Percentiles rank a stretch among this genome's conserved stretches.
phyloP scores from a whole-genome alignment of 2,113 vertebrate species.

The Lepisosteus osseus region DNA sequence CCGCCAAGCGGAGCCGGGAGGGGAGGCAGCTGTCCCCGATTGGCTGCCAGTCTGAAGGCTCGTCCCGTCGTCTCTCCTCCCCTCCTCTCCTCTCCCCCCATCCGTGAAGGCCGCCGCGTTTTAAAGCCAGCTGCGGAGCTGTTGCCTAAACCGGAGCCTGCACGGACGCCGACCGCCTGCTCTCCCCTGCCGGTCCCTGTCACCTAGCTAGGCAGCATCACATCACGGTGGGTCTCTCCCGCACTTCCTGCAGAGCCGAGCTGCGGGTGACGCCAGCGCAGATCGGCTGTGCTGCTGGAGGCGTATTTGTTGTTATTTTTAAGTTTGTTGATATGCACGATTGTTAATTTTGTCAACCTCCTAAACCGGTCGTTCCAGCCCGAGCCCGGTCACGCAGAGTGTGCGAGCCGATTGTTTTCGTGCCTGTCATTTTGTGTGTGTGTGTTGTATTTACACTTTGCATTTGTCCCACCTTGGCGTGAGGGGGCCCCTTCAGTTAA shows the following conservation, averaged over 20 bases:
- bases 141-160: constrained; percentile 9
- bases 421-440: too few relatives aligned
- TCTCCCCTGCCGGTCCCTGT: background rate
- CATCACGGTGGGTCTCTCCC: constrained; percentile 13
- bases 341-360: too few relatives aligned
- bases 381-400: too few relatives aligned
- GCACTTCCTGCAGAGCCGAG: background rate
- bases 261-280: background rate
- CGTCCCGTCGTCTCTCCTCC: background rate
- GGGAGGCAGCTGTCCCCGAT: constrained; percentile 10
- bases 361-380: too few relatives aligned
- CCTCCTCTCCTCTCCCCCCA: background rate
- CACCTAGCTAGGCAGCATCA: background rate
- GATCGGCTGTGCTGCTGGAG: too few relatives aligned
- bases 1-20: background rate
- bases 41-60: constrained; percentile 8
- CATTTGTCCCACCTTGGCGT: too few relatives aligned
- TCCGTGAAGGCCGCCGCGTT: constrained; percentile 13
- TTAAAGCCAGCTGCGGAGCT: constrained; percentile 8
- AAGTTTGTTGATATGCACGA: too few relatives aligned
- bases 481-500: too few relatives aligned
- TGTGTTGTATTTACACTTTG: too few relatives aligned
- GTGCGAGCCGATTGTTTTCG: too few relatives aligned
- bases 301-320: too few relatives aligned
- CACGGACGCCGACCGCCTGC: background rate